Conservation (phyloP, 2,797 vertebrate genomes). For the Sarcophilus harrisii region DNA sequence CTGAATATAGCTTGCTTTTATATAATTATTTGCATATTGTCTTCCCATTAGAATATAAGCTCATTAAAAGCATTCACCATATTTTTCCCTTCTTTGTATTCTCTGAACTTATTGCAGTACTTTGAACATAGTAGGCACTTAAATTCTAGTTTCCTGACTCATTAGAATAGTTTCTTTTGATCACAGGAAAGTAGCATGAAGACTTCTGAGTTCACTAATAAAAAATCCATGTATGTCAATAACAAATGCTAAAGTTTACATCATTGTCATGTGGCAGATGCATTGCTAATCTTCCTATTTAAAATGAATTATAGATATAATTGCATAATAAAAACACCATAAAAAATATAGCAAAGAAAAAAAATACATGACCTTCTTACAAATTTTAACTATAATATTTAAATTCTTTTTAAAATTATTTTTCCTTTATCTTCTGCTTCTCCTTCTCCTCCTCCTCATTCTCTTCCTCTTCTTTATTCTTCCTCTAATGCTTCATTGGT, state of each 20-base stretch:
- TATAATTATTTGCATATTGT: neutral
- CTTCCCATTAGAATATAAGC: neutral
- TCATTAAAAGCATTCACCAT: neutral
- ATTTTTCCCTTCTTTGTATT: neutral
- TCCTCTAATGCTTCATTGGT: slow-evolving; percentile 57
- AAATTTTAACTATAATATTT: slow-evolving; percentile 37
- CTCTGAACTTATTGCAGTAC: neutral
- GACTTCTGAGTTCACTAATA: neutral
- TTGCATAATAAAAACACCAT: slow-evolving; percentile 29
- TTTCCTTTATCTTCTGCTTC: neutral
- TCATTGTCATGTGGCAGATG: neutral
- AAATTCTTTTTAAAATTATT: slow-evolving; percentile 34
- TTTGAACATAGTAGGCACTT: neutral
- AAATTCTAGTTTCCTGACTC: neutral
- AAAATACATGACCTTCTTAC: neutral
- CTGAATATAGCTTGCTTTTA: neutral
- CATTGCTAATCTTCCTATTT: slow-evolving; percentile 34
- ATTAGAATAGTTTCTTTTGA: neutral
- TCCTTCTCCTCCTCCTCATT: slow-evolving; percentile 1
- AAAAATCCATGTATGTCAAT: neutral
- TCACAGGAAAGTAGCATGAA: neutral
- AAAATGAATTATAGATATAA: slow-evolving; percentile 5
- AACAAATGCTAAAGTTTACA: neutral
- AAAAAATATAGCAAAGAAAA: slow-evolving; percentile 36
- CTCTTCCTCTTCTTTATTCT: slow-evolving; percentile 16